Conservation (phyloP, 1,140 invertebrate species). For the Cheumatopsyche charites region DNA sequence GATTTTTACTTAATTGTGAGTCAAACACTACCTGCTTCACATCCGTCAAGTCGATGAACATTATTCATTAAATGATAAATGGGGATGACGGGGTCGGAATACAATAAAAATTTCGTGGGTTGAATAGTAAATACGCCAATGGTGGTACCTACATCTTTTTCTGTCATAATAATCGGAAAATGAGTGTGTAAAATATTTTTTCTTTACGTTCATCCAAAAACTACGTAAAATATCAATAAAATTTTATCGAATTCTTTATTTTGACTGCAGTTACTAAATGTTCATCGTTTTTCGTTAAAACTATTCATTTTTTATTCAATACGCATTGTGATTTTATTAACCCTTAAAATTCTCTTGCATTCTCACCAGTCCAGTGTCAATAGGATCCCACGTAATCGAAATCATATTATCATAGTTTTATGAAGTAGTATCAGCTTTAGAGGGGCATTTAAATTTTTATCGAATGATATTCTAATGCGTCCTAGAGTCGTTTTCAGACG, state of each 20-base stretch:
- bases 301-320: no score
- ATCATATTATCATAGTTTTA: no score
- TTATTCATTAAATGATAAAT: constrained; percentile 30
- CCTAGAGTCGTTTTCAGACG: background rate
- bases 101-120: constrained; percentile 12
- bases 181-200: background rate
- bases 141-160: background rate
- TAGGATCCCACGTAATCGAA: no score
- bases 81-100: constrained; percentile 18
- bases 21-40: constrained; percentile 25
- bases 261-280: no score
- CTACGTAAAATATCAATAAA: background rate
- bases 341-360: no score
- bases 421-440: no score
- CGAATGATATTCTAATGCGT: constrained; percentile 7
- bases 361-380: no score
- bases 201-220: background rate
- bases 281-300: no score
- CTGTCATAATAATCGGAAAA: constrained; percentile 21
- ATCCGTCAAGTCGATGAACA: background rate
- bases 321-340: no score
- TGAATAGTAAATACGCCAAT: constrained; percentile 13
- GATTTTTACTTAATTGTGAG: constrained; percentile 26
- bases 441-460: background rate
- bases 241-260: no score